Evolutionary conservation across 2,888 invertebrate genomes (phyloP), one percentile per base, ranked within the genome.

Genomic region (Noctuana brunneofusca): DNA sequence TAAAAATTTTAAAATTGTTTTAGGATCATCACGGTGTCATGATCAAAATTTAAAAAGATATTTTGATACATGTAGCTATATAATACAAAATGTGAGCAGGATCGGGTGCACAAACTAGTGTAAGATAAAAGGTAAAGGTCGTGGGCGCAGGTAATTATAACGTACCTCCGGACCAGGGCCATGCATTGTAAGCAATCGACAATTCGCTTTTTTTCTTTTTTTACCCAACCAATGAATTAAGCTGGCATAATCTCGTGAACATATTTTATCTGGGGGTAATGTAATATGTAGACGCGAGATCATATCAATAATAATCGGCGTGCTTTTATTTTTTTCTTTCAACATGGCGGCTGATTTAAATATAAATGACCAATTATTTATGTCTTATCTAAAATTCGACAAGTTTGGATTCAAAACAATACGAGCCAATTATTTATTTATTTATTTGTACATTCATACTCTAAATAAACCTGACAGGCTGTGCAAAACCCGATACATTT

Each of bases 231-330:
- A 63, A 63, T 66, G 59, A 63, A 63, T 66, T 66, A 66, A 59
- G 64, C 66, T 63, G 66, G 63, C 63, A 64, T 66, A 64, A 64
- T 59, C 64, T 62, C 57, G 63, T 57, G 64, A 64, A 66, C 66
- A 64, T 66, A 64, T 64, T 64, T 64, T 63, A 63, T 57, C 56
- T 57, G 50, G 57, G 57, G 50, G 63, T 57, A 63, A 63, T 63
- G 63, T 57, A 57, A 63, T 63, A 56, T 63, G 63, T 63, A 57
- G 63, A 63, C 63, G 56, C 56, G 50, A 50, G 63, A 63, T 56
- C 63, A 56, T 56, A 63, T 63, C 63, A 63, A 56, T 62, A 62
- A 62, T 62, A 63, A 56, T 50, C 27, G 41, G 16, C 27, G 41
- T 24, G 12, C 12, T 43, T 32, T 57, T 48, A 48, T 56, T 56